Conservation (phyloP, 2,797 vertebrate genomes). For the Mycteria americana region DNA sequence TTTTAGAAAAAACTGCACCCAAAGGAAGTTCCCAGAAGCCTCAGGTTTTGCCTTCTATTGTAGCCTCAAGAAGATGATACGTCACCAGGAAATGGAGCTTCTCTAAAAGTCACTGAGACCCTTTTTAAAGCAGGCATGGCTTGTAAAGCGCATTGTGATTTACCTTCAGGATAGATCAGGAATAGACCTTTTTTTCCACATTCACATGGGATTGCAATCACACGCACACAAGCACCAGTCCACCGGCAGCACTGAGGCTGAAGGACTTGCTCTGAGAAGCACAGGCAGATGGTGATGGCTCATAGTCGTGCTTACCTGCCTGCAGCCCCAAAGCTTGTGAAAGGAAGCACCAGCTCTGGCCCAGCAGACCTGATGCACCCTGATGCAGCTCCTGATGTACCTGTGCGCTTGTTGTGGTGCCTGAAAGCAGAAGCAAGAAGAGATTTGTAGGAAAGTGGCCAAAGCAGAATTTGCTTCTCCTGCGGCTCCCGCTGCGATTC, state of each 20-base stretch:
- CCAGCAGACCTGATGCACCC: background rate
- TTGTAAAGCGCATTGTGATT: background rate
- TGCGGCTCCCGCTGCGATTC: background rate
- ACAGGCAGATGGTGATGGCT: background rate
- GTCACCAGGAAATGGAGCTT: background rate
- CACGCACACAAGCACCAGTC: rapidly evolving
- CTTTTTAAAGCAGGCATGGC: background rate
- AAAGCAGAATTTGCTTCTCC: background rate
- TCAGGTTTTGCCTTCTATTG: background rate
- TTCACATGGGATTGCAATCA: background rate
- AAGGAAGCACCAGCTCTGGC: background rate
- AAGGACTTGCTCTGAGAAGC: background rate
- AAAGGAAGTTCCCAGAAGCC: background rate
- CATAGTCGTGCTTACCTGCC: background rate
- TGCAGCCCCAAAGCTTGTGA: background rate
- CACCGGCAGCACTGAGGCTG: background rate
- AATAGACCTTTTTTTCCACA: background rate
- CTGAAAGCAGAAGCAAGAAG: background rate
- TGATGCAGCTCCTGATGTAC: background rate
- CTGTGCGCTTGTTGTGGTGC: background rate
- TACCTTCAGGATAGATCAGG: background rate
- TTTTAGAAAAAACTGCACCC: background rate
- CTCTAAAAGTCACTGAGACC: background rate
- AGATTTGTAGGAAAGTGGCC: background rate
- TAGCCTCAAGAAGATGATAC: background rate